Base-by-base conservation (phyloP, 2,888 invertebrate species). In the Rhogogaster chlorosoma region DNA sequence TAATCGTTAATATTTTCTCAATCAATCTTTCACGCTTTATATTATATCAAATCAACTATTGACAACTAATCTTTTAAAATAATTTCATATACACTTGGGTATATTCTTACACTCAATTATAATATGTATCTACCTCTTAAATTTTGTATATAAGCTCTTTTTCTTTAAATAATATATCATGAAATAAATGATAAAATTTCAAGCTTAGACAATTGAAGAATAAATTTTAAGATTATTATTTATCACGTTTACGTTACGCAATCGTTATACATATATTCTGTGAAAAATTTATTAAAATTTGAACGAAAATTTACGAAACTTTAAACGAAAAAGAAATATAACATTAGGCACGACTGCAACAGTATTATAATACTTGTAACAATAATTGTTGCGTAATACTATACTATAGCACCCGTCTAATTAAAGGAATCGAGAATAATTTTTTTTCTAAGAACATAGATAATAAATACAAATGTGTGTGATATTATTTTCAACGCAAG, bases 61-160 rank as follows among this genome's bases (percentile, higher is more conserved):
- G 5, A 12, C 6, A 45, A 75, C 45, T 45, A 70, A 75, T 6
- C 26, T 45, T 75, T 75, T 26, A 26, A 75, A 36, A 22, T 71
- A 38, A 38, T 42, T 7, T 42, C 38, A 45, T 64, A 80, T 82
- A 61, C 32, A 57, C 75, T 84, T 84, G 84, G 85, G 84, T 53
- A 61, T 75, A 61, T 45, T 45, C 45, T 45, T 45, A 45, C 15
- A 12, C 15, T 15, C 15, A 45, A 45, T 45, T 45, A 15, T 15
- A 83, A 64, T 71, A 83, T 26, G 10, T 61, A 61, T 22, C 61
- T 26, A 45, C 4, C 9, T 38, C 12, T 45, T 45, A 22, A 45
- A 42, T 75, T 75, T 45, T 45, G 22, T 22, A 45, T 22, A 45
- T 45, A 15, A 75, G n/a, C 22, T n/a, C 36, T 61, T 22, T 26